phyloP scores from a whole-genome alignment of 2,888 invertebrate species.

The Oscheius sp. region DNA sequence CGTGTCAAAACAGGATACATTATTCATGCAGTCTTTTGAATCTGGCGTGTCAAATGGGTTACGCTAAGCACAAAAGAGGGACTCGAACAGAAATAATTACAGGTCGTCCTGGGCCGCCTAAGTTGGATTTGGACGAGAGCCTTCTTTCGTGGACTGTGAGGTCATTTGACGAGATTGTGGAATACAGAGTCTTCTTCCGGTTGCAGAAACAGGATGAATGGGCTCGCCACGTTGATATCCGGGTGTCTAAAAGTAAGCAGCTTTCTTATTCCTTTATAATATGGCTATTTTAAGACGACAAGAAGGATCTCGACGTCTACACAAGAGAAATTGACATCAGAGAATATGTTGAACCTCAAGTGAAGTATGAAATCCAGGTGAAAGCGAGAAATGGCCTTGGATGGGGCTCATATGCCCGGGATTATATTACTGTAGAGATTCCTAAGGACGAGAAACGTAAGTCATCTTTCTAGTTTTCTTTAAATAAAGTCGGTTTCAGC shows the following conservation, averaged over 20 bases:
- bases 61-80: slow-evolving; percentile 13
- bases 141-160: slow-evolving; percentile 51
- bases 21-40: slow-evolving; percentile 22
- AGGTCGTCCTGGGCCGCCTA: slow-evolving; percentile 57
- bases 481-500: slow-evolving; percentile 18
- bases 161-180: slow-evolving; percentile 37
- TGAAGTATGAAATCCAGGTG: slow-evolving; percentile 55
- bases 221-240: slow-evolving; percentile 19
- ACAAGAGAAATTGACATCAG: slow-evolving; percentile 42
- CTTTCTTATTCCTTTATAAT: neutral
- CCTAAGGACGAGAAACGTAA: slow-evolving; percentile 23
- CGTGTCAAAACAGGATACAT: slow-evolving; percentile 31
- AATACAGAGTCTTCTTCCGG: slow-evolving; percentile 30
- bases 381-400: slow-evolving; percentile 55
- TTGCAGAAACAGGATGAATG: slow-evolving; percentile 37
- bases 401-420: slow-evolving; percentile 56
- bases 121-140: slow-evolving; percentile 41
- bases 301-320: slow-evolving; percentile 51
- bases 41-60: slow-evolving; percentile 4
- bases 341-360: slow-evolving; percentile 42
- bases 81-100: slow-evolving; percentile 6
- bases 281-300: slow-evolving; percentile 39
- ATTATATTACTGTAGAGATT: slow-evolving; percentile 37
- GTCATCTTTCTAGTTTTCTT: neutral
- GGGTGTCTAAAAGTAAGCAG: slow-evolving; percentile 24